Conservation (phyloP, 2,888 invertebrate genomes). For the Lithophane ornitopus region DNA sequence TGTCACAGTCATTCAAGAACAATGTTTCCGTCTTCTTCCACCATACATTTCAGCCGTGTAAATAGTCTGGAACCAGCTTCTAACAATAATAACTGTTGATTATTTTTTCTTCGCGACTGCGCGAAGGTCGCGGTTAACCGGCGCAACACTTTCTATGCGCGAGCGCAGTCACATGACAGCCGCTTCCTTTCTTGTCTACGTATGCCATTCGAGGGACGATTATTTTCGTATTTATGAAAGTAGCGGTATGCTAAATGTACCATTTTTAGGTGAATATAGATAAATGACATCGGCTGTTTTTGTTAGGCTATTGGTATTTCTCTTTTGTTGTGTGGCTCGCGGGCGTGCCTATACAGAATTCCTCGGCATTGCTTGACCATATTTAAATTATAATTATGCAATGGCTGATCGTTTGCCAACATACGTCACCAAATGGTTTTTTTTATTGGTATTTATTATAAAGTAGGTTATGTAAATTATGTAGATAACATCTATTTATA, state of each 20-base stretch:
- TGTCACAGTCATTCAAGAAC: not conserved
- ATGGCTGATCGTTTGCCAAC: constrained; percentile 7
- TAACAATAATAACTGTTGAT: constrained; percentile 31
- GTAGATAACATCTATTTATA: constrained; percentile 16
- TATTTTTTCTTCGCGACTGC: constrained; percentile 42
- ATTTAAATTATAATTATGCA: constrained; percentile 34
- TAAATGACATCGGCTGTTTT: not conserved
- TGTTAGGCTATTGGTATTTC: not conserved
- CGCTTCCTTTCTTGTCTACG: constrained; percentile 66
- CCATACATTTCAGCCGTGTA: not conserved
- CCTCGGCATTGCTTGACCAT: constrained; percentile 17
- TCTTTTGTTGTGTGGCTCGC: not conserved
- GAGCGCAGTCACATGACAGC: constrained; percentile 71
- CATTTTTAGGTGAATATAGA: constrained; percentile 12
- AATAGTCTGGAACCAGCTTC: constrained; percentile 12
- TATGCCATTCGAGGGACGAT: constrained; percentile 26
- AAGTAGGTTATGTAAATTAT: constrained; percentile 21
- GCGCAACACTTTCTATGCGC: constrained; percentile 67
- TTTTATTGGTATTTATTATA: not conserved
- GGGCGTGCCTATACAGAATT: constrained; percentile 19
- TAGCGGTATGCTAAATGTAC: constrained; percentile 20
- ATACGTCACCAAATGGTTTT: constrained; percentile 11
- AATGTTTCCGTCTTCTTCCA: not conserved
- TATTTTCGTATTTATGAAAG: constrained; percentile 45
- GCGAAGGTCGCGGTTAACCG: constrained; percentile 62